These are phyloP conservation scores for Ornithoptera priamus DNA, from an alignment of 2,888 invertebrate species.

Conservation along the genomic window DNA sequence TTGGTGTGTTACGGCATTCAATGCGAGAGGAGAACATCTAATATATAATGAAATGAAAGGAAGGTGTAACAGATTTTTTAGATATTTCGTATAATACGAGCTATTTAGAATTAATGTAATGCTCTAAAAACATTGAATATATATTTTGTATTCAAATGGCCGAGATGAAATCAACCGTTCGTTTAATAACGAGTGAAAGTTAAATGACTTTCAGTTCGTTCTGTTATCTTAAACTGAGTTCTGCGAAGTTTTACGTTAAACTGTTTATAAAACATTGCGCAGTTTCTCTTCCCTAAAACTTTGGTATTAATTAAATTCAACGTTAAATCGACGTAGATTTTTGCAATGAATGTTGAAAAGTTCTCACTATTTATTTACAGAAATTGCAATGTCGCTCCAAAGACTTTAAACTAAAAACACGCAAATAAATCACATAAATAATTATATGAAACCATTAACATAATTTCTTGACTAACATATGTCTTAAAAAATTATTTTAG, in stretches of 20 bases:
- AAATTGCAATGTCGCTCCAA: background rate
- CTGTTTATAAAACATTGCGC: slow-evolving; percentile 48
- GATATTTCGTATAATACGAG: too few species aligned
- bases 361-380: background rate
- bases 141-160: slow-evolving; percentile 38
- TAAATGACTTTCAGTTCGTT: slow-evolving; percentile 72
- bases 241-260: slow-evolving; percentile 12
- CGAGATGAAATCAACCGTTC: slow-evolving; percentile 57
- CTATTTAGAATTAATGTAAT: too few species aligned
- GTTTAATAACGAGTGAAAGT: slow-evolving; percentile 62
- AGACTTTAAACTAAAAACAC: background rate
- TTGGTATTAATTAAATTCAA: slow-evolving; percentile 36
- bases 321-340: slow-evolving; percentile 26
- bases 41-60: too few species aligned
- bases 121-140: background rate
- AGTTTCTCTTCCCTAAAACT: slow-evolving; percentile 45
- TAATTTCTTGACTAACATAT: too few species aligned
- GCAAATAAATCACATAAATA: too few species aligned
- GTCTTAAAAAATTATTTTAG: too few species aligned
- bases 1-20: too few species aligned
- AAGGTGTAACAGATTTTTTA: too few species aligned
- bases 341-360: background rate
- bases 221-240: slow-evolving; percentile 68
- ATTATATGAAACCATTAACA: background rate
- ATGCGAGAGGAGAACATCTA: too few species aligned